Evolutionary conservation across 2,888 invertebrate species (phyloP).

Genomic region (Dione vanillae): DNA sequence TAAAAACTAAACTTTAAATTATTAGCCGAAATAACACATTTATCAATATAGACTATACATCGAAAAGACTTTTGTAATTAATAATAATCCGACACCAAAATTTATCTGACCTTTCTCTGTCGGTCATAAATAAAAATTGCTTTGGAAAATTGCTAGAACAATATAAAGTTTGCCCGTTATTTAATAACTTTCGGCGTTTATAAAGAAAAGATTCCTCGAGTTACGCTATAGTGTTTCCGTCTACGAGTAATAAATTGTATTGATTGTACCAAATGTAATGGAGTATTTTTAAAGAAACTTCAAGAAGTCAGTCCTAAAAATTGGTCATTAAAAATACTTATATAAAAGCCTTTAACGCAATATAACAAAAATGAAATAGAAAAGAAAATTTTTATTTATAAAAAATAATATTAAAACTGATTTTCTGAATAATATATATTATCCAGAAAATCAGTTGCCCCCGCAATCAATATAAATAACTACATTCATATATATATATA

Average conservation of each 20-base stretch:
- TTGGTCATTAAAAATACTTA: neutral
- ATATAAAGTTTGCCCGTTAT: conserved; percentile 39
- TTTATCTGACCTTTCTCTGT: conserved; percentile 9
- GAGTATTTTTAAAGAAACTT: neutral
- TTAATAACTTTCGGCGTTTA: conserved; percentile 39
- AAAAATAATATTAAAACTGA: no score
- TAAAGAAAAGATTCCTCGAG: conserved; percentile 30
- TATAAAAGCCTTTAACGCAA: no score
- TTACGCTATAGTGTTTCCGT: conserved; percentile 20
- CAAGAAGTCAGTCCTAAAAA: neutral
- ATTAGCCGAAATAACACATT: neutral
- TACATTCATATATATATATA: no score
- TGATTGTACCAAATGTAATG: neutral
- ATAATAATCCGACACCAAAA: conserved; percentile 12
- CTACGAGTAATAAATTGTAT: conserved; percentile 6
- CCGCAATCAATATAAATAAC: no score
- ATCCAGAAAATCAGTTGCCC: no score
- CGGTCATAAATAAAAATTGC: conserved; percentile 39
- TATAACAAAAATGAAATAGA: no score
- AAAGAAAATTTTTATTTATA: no score
- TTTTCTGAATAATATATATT: no score
- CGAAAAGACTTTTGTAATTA: conserved; percentile 11
- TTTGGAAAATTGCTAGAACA: conserved; percentile 38
- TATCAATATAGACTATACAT: neutral
- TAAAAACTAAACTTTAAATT: neutral